Base-by-base conservation (phyloP, 2,797 vertebrate genomes). In the Oryzias sinensis region DNA sequence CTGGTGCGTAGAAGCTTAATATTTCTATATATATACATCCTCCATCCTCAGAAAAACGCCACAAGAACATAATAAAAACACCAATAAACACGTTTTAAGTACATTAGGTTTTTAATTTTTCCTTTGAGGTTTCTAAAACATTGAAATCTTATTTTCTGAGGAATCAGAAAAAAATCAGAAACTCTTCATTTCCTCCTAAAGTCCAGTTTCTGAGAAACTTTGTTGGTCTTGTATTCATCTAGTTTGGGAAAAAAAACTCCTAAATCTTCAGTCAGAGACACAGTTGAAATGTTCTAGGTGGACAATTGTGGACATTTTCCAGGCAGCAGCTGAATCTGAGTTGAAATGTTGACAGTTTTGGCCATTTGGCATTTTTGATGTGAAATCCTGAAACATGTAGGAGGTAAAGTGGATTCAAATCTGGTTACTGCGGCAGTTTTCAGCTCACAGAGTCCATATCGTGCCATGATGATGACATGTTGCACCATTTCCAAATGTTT, bases 291-390 rank as follows among this genome's bases (percentile, higher is more conserved):
- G 11, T 68, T 78, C 13, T n/a, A 8, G 5, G 5, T 24, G 13
- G 13, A 15, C 43, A 18, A 17, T 22, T 22, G 15, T 20, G 0
- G 18, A 48, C 40, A 33, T 18, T 59, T 56, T 59, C n/a, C 53
- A 49, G 40, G 24, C 46, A 40, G 50, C 53, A 41, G 20, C 17
- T 40, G 33, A 62, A 40, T 33, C 47, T 18, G n/a, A 52, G 20
- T 48, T 64, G 14, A 64, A 16, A 43, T 18, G 52, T 64, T 59
- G 47, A 24, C 65, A 4, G 15, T 53, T 59, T 43, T 49, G 43
- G 3, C 17, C 43, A 13, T 13, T 14, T 4, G 17, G 6, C 18
- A 3, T 20, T 20, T 14, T 6, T 20, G 14, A 11, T 13, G 20
- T 14, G 6, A 22, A 11, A 13, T 46, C 11, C 11, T 6, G 27